phyloP scores from a whole-genome alignment of 92 coral and sea anemone species.

The Actinostola sp. region DNA sequence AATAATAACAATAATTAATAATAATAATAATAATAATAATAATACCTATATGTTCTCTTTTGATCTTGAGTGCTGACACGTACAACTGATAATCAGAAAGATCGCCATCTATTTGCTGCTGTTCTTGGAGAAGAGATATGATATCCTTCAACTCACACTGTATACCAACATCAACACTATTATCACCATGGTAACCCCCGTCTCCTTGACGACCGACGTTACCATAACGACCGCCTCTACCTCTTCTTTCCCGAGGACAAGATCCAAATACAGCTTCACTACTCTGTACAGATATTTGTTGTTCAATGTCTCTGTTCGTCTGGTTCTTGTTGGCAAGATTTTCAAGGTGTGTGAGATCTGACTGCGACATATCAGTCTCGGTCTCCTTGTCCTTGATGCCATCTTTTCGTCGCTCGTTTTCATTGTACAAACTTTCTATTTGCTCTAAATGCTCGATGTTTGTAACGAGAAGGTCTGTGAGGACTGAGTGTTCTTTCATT shows the following conservation, averaged over 20 bases:
- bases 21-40: too few species aligned
- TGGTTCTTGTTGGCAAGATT: slow-evolving; percentile 26
- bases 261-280: slow-evolving; percentile 9
- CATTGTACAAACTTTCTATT: slow-evolving; percentile 34
- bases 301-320: neutral
- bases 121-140: slow-evolving; percentile 41
- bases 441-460: slow-evolving; percentile 62
- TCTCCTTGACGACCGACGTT: slow-evolving; percentile 1
- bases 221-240: slow-evolving; percentile 16
- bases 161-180: slow-evolving; percentile 26
- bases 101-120: slow-evolving; percentile 40
- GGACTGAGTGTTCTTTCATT: slow-evolving; percentile 39
- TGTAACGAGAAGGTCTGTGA: slow-evolving; percentile 61
- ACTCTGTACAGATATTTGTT: neutral
- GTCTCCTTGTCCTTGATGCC: slow-evolving; percentile 28
- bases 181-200: slow-evolving; percentile 3
- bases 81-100: slow-evolving; percentile 40
- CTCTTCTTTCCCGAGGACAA: slow-evolving; percentile 6
- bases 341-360: slow-evolving; percentile 47
- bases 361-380: slow-evolving; percentile 48
- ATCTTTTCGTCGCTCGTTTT: slow-evolving; percentile 10
- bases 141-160: slow-evolving; percentile 65
- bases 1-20: neutral
- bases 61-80: slow-evolving; percentile 47
- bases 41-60: slow-evolving; percentile 47